Base-by-base conservation (phyloP, 2,797 vertebrate species). In the Acanthis flammea region DNA sequence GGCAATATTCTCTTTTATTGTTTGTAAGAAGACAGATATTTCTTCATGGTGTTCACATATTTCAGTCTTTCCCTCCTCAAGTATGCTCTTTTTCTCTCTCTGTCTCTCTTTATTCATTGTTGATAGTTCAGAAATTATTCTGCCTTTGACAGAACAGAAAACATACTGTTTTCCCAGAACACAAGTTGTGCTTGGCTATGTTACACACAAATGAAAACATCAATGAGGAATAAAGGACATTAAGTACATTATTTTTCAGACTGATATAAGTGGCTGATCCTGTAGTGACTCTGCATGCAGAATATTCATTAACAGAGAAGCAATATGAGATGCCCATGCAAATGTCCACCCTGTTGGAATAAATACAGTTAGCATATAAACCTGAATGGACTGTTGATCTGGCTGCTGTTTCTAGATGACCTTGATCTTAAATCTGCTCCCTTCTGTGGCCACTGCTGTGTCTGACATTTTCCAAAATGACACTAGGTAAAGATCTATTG, bases 381-480 rank as follows among this genome's bases (percentile, higher is more conserved):
- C 51, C 55, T 91, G 73, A 90, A 78, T 11, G 60, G 84, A 74
- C 72, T 95, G 84, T 82, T 94, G 91, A 86, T 91, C 61, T 65
- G 54, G 19, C 68, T 88, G 70, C 84, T 94, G 92, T 87, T 93
- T 91, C 85, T 58, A 72, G 30, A 89, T 80, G 89, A 92, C 92
- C 91, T 94, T 95, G 61, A 92, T 94, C 78, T 95, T 95, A 95
- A 96, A 93, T 94, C 65, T 88, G 65, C 41, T 95, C 78, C 39
- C 65, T 88, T 87, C 72, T 77, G 54, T 83, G 81, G 74, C 62
- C 68, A 80, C 77, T 91, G 42, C 65, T 86, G 65, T 87, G 92
- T 67, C 81, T 96, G 90, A 95, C 74, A 91, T 96, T 95, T 96
- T 95, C 86, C 35, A 22, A 71, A 91, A 82, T 92, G 91, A 91